Evolutionary conservation across 2,888 invertebrate species (phyloP).

Genomic region (Diplolepis rosae): DNA sequence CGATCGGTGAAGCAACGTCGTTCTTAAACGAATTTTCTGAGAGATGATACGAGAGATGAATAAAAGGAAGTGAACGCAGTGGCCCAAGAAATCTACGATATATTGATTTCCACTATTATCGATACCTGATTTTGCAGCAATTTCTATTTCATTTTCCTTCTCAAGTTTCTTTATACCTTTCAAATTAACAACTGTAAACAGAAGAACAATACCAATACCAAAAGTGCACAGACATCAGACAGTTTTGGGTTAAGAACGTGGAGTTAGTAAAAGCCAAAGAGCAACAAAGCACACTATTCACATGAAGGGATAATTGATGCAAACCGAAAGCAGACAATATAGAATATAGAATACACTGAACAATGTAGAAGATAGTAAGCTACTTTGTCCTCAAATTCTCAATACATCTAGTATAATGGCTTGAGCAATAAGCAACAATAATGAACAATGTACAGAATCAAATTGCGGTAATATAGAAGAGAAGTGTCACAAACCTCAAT

Average conservation of each 20-base stretch:
- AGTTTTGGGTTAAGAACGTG: neutral
- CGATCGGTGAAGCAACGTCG: neutral
- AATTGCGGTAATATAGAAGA: constrained; percentile 3
- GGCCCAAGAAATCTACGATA: constrained; percentile 36
- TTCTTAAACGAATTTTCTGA: constrained; percentile 6
- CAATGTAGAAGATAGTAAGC: constrained; percentile 16
- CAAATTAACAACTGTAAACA: neutral
- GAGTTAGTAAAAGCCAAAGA: neutral
- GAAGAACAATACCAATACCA: neutral
- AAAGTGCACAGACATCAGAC: neutral
- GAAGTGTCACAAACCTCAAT: neutral
- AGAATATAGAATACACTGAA: neutral
- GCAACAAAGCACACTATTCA: constrained; percentile 13
- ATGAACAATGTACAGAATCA: neutral
- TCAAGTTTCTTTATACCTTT: neutral
- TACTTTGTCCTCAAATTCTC: constrained; percentile 1
- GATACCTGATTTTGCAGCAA: constrained; percentile 45
- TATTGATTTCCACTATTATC: constrained; percentile 48
- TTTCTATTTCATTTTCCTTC: neutral
- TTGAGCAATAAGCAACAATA: constrained; percentile 1
- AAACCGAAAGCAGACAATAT: constrained; percentile 7
- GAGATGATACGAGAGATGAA: neutral
- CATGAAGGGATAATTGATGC: constrained; percentile 8
- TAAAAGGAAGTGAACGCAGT: constrained; percentile 32
- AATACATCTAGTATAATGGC: neutral